These are phyloP conservation scores for Styela clava DNA, from an alignment of 23 tunicate genomes.

Conservation along the genomic window DNA sequence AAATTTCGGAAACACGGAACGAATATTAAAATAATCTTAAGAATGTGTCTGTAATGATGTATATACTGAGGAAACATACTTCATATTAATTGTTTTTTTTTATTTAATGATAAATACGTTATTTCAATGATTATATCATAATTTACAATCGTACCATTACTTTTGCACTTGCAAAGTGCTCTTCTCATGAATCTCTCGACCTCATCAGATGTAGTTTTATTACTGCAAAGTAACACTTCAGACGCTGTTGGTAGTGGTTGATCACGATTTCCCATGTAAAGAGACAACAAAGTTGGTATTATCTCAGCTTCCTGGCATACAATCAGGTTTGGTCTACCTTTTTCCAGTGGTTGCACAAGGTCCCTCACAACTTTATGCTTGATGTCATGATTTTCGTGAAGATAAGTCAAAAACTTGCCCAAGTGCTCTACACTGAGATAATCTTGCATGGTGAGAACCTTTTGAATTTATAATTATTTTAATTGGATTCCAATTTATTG, in stretches of 20 bases:
- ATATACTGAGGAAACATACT: too few species aligned
- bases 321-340: constrained; percentile 40
- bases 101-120: too few species aligned
- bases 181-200: constrained; percentile 43
- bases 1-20: too few species aligned
- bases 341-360: background rate
- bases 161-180: constrained; percentile 22
- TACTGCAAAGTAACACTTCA: constrained; percentile 43
- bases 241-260: constrained; percentile 39
- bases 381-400: background rate
- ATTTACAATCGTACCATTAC: too few species aligned
- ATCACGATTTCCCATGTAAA: constrained; percentile 29
- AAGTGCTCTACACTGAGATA: constrained; percentile 41
- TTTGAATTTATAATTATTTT: background rate
- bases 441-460: constrained; percentile 38
- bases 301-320: constrained; percentile 21
- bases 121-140: too few species aligned
- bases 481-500: too few species aligned
- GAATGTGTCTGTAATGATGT: too few species aligned
- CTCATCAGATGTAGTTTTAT: constrained; percentile 35
- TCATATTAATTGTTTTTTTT: too few species aligned
- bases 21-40: too few species aligned
- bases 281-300: constrained; percentile 24
- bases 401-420: constrained; percentile 33
- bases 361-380: background rate